Base-by-base conservation (phyloP, 2,797 vertebrate genomes). In the Cetoscarus ocellatus region DNA sequence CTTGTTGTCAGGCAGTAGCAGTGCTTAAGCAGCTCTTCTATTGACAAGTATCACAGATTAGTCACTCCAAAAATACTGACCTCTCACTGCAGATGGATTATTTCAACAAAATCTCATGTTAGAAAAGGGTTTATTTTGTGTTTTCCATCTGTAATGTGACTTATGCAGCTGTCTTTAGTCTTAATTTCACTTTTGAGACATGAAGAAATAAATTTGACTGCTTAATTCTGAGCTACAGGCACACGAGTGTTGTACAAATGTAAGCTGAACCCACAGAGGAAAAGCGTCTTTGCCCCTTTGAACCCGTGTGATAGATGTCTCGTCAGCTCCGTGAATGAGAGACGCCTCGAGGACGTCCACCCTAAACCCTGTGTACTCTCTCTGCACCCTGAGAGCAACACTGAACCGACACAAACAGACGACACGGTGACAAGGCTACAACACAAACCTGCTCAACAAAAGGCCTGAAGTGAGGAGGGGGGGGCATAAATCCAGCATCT, bases 281-380 rank as follows among this genome's bases (percentile, higher is more conserved):
- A 82, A 88, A 75, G 61, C 80, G 77, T 83, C 38, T 4, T 72
- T 70, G 36, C 6, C 69, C 72, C 84, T 89, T 87, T 89, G 83
- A 89, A 89, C 86, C 81, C 64, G 1, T 34, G 6, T 88, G 83
- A 91, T 75, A 73, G 76, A 86, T 84, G 76, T 59, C 60, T 75
- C 58, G 66, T 70, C 67, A 45, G 75, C 51, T 58, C 61, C 56
- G 58, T 80, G 85, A 89, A 85, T 65, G 71, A 79, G 63, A 86
- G 67, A 47, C 56, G 72, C 85, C 82, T 80, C 0, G 52, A 76
- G 85, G 85, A 84, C 14, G 61, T 80, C 81, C 47, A 75, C 64
- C 58, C 65, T 81, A 82, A 87, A 75, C 72, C 79, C 73, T 75
- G 69, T 77, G 55, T 75, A 82, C 71, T 61, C 42, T n/a, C n/a